Percentiles rank a stretch among this genome's conserved stretches.
Evolutionary conservation across 2,888 invertebrate genomes (phyloP).

Genomic region (Anorthoa munda): DNA sequence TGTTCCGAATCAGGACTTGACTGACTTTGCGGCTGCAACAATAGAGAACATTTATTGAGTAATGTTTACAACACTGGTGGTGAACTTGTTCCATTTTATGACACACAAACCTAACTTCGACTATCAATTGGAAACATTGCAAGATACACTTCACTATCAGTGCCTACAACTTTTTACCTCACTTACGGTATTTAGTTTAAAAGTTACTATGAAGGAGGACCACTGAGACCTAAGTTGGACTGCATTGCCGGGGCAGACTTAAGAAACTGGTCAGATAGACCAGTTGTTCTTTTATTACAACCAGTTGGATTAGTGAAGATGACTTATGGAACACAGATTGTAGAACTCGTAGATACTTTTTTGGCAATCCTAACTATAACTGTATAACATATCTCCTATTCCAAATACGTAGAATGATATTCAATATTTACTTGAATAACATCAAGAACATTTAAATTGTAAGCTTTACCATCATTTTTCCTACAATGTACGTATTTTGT

Average conservation of each 20-base stretch:
- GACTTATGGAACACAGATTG: no score
- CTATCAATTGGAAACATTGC: neutral
- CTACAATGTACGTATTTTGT: neutral
- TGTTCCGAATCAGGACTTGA: constrained; percentile 87
- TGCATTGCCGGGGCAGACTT: neutral
- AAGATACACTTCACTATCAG: neutral
- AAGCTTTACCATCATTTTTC: constrained; percentile 16
- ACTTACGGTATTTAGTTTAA: neutral
- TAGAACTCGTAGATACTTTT: neutral
- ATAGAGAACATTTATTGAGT: constrained; percentile 46
- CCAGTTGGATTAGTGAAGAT: no score
- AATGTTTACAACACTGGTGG: neutral
- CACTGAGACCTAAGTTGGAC: neutral
- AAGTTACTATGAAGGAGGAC: neutral
- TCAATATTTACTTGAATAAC: neutral
- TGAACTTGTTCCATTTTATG: no score
- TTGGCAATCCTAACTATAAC: no score
- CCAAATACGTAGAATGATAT: neutral
- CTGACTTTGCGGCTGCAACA: constrained; percentile 89
- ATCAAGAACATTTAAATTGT: neutral
- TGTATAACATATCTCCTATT: neutral
- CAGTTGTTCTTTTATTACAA: no score
- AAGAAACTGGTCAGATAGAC: neutral
- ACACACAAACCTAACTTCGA: neutral
- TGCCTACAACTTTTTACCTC: neutral